Evolutionary conservation across 1,140 invertebrate genomes (phyloP), one percentile per base, ranked within the genome.

Genomic region (Zeugodacus cucurbitae): DNA sequence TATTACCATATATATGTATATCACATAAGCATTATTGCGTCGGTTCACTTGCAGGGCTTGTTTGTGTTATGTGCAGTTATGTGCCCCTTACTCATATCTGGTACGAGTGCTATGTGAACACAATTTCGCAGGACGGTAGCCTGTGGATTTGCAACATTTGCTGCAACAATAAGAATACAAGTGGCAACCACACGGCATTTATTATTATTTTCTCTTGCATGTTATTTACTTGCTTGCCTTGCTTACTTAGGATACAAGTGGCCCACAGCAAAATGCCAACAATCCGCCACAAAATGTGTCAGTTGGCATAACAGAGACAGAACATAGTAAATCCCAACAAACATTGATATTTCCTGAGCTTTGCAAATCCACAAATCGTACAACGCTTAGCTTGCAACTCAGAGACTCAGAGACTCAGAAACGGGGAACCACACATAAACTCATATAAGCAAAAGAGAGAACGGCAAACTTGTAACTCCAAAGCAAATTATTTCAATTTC

Each of bases 111-210:
- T 48, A 8, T n/a, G 37, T n/a, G 32, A 78, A 48, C 14, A 74
- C 41, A 78, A 48, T 44, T 48, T 44, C 41, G 20, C 26, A 78
- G 6, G 22, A 48, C 22, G n/a, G 74, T n/a, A 32, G 74, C 74
- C 10, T 44, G 74, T 22, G 74, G 74, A 26, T 82, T 82, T 82
- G 37, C 70, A 22, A 74, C 70, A 74, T 74, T 74, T 74, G n/a
- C 41, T 82, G 74, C 74, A 82, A 54, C 74, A 82, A 82, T 82
- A 54, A 82, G 48, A 82, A 44, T 82, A 82, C 74, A 82, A 82
- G 41, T 29, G 74, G 22, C 74, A 48, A 37, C 41, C 74, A 82
- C 74, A 48, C 26, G 37, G 74, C 74, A 82, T 82, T 82, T 82
- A 82, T 82, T 82, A 82, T 48, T 82, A 82, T 82, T 82, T 82